phyloP scores from a whole-genome alignment of 2,797 vertebrate species.

The Sarcophilus harrisii region DNA sequence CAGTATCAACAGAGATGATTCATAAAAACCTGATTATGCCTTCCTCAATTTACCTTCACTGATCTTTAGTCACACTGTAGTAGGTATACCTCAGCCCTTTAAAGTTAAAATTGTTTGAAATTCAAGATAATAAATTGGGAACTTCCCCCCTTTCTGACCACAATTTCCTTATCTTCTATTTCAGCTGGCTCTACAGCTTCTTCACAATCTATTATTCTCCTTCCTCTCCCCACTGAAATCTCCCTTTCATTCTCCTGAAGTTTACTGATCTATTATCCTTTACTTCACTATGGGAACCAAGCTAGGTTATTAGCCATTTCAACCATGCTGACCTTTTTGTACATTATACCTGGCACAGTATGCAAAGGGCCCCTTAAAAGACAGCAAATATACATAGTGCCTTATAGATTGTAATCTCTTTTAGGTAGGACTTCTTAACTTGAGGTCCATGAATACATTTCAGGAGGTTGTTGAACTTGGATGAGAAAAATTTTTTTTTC shows the following conservation, averaged over 20 bases:
- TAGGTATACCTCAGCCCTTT: background rate
- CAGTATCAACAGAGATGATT: accelerated
- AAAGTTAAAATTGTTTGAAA: background rate
- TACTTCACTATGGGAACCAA: background rate
- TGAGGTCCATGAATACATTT: background rate
- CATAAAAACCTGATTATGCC: background rate
- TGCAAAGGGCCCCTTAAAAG: background rate
- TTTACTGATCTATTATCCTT: background rate
- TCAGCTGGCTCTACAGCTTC: background rate
- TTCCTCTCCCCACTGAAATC: background rate
- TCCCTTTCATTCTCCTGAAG: background rate
- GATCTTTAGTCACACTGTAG: background rate
- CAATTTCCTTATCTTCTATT: no score
- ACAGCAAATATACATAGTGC: background rate
- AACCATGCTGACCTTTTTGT: background rate
- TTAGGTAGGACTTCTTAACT: background rate
- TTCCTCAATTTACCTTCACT: background rate
- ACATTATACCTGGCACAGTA: background rate
- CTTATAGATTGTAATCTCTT: background rate
- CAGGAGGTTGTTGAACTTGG: background rate
- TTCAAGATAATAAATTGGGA: background rate
- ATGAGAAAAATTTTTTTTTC: background rate
- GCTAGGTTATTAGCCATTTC: background rate
- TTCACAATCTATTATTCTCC: background rate
- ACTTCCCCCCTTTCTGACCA: background rate